Evolutionary conservation across 1,140 invertebrate species (phyloP).

Genomic region (Fragariocoptes setiger): DNA sequence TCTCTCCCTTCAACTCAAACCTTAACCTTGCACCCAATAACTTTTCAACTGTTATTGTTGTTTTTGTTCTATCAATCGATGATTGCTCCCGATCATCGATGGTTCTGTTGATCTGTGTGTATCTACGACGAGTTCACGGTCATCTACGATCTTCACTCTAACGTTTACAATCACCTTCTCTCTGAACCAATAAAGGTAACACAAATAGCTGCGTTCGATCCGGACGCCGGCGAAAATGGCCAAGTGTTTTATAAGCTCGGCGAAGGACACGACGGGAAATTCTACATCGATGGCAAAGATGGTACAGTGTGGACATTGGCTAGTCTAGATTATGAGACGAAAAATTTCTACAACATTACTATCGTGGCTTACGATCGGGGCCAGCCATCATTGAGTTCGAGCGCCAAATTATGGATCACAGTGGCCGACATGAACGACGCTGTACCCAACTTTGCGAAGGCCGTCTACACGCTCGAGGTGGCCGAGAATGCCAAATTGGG

Average conservation of each 20-base stretch:
- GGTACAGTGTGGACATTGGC: conserved; percentile 38
- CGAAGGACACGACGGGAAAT: conserved; percentile 14
- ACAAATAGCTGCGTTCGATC: conserved; percentile 15
- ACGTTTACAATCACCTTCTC: conserved; percentile 3
- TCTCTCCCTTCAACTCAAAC: no score
- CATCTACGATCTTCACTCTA: conserved; percentile 4
- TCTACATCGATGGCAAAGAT: conserved; percentile 20
- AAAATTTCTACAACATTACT: conserved; percentile 32
- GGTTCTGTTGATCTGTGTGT: no score
- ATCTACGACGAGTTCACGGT: background rate
- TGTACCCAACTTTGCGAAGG: conserved; percentile 15
- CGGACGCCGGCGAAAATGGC: conserved; percentile 14
- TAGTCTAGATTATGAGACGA: conserved; percentile 34
- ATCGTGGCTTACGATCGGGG: conserved; percentile 49
- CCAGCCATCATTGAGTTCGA: conserved; percentile 38
- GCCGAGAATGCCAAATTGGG: conserved; percentile 14
- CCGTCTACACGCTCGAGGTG: conserved; percentile 15
- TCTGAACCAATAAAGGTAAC: conserved; percentile 10
- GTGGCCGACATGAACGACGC: conserved; percentile 14
- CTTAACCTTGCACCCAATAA: no score
- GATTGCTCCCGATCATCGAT: no score
- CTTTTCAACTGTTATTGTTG: no score
- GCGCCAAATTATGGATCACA: conserved; percentile 26
- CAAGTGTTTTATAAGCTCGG: conserved; percentile 15
- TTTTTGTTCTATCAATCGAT: no score